phyloP scores from a whole-genome alignment of 2,888 invertebrate genomes.

The Scotopteryx bipunctaria region DNA sequence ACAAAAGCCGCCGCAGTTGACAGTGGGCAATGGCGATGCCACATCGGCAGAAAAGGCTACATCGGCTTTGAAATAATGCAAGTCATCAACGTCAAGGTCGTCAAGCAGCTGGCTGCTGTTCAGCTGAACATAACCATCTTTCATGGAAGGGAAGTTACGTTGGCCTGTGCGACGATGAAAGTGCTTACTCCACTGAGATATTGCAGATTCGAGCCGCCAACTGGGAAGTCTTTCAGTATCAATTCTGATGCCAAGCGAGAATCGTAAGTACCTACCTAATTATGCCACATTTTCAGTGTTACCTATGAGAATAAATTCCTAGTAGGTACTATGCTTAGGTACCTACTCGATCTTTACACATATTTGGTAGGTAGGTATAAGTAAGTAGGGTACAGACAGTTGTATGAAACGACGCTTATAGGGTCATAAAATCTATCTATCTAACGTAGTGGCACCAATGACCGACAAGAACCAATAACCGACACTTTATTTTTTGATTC shows the following conservation, averaged over 20 bases:
- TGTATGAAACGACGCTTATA: too few relatives aligned
- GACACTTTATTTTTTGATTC: too few relatives aligned
- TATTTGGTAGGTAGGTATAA: too few relatives aligned
- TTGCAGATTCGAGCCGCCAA: slow-evolving; percentile 78
- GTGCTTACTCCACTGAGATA: slow-evolving; percentile 65
- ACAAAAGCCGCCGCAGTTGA: slow-evolving; percentile 56
- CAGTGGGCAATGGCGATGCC: slow-evolving; percentile 75
- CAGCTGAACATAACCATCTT: slow-evolving; percentile 53
- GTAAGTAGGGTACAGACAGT: too few relatives aligned
- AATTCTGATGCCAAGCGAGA: slow-evolving; percentile 58
- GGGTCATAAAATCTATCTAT: too few relatives aligned
- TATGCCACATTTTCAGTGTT: too few relatives aligned
- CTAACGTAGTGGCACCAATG: too few relatives aligned
- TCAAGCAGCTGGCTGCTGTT: slow-evolving; percentile 64
- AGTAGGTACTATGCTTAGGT: too few relatives aligned
- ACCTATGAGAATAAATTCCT: too few relatives aligned
- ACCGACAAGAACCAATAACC: too few relatives aligned
- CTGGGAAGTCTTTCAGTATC: slow-evolving; percentile 71
- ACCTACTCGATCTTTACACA: too few relatives aligned
- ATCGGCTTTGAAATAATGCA: slow-evolving; percentile 61
- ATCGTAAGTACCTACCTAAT: slow-evolving; percentile 68
- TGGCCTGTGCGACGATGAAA: slow-evolving; percentile 68
- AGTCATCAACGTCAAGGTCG: slow-evolving; percentile 60
- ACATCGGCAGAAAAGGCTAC: slow-evolving; percentile 60
- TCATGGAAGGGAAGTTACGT: slow-evolving; percentile 58